A percentile compares a stretch with the other conserved stretches of the same genome.
Evolutionary conservation across 1,140 invertebrate species (phyloP).

Genomic region (Tachypleus tridentatus): DNA sequence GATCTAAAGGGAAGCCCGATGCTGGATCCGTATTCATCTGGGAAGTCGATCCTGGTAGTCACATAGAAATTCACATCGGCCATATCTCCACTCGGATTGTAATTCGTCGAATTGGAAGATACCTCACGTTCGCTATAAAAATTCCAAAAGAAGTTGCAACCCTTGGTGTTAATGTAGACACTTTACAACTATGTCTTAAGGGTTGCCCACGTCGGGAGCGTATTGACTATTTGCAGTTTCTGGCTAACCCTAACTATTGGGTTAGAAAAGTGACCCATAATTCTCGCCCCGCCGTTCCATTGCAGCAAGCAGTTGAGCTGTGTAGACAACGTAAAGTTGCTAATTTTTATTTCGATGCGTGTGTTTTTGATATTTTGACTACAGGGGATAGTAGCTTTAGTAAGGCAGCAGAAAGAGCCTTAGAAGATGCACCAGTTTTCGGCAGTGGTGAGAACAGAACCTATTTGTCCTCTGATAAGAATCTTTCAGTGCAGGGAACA

Average conservation of each 20-base stretch:
- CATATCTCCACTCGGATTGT: constrained; percentile 40
- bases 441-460: too few relatives aligned
- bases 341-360: constrained; percentile 47
- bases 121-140: constrained; percentile 41
- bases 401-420: constrained; percentile 37
- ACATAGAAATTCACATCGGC: constrained; percentile 40
- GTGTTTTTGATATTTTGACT: constrained; percentile 46
- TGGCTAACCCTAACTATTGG: constrained; percentile 13
- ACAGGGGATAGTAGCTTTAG: constrained; percentile 39
- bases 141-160: constrained; percentile 37
- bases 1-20: constrained; percentile 29
- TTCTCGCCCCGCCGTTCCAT: constrained; percentile 18
- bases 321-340: constrained; percentile 36
- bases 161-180: constrained; percentile 25
- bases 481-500: too few relatives aligned
- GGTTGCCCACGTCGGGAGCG: constrained; percentile 40
- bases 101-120: constrained; percentile 38
- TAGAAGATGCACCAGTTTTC: constrained; percentile 31
- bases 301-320: constrained; percentile 27
- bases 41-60: constrained; percentile 29
- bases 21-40: constrained; percentile 26
- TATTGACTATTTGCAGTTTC: constrained; percentile 34
- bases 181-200: constrained; percentile 38
- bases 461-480: too few relatives aligned
- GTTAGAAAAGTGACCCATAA: constrained; percentile 22